Evolutionary conservation across 2,888 invertebrate genomes (phyloP).

Genomic region (Argyresthia goedartella): DNA sequence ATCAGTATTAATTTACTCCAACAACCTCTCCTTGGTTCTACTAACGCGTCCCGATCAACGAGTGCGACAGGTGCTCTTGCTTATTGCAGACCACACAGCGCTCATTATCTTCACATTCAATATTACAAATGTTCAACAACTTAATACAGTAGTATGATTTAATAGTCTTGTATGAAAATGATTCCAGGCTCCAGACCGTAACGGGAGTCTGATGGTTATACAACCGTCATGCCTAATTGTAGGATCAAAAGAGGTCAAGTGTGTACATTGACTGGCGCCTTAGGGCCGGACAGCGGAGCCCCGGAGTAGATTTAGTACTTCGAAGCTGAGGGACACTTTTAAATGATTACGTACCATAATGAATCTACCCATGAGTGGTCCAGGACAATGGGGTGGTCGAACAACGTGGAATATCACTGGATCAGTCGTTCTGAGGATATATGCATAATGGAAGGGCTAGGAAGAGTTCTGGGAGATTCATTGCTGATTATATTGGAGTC

Average conservation of each 20-base stretch:
- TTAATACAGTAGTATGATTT: neutral
- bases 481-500: conserved; percentile 13
- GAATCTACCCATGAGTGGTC: neutral
- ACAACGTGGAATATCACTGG: neutral
- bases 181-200: conserved; percentile 6
- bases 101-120: too few relatives aligned
- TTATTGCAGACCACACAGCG: conserved; percentile 1
- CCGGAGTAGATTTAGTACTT: too few relatives aligned
- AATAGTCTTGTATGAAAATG: conserved; percentile 3
- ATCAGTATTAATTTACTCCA: conserved; percentile 62
- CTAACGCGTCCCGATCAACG: conserved; percentile 53
- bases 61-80: conserved; percentile 22
- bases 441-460: too few relatives aligned
- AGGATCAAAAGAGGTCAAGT: conserved; percentile 70
- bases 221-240: conserved; percentile 62
- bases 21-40: conserved; percentile 29
- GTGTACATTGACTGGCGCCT: conserved; percentile 66
- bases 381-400: neutral
- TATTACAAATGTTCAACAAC: too few relatives aligned
- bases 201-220: conserved; percentile 17
- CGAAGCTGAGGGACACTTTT: too few relatives aligned
- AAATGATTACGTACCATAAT: neutral
- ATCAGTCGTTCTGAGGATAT: too few relatives aligned
- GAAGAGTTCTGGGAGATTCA: neutral
- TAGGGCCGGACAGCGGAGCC: conserved; percentile 35